Conservation (phyloP, 2,797 vertebrate species). For the Anabacerthia variegaticeps region DNA sequence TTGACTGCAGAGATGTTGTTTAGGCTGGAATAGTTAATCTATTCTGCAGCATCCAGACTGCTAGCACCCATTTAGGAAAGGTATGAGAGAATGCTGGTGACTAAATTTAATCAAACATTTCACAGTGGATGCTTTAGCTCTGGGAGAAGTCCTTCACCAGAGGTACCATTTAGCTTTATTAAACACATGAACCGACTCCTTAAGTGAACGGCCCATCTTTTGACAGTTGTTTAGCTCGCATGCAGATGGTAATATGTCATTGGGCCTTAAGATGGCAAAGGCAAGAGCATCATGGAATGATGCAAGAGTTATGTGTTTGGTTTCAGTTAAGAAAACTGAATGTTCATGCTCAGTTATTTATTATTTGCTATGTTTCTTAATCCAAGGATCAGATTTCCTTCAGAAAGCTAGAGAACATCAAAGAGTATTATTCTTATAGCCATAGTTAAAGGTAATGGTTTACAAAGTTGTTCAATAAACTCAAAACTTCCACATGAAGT, state of each 20-base stretch:
- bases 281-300: not conserved
- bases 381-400: not conserved
- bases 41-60: not conserved
- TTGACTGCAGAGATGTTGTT: not conserved
- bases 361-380: not conserved
- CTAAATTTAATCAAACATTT: not conserved
- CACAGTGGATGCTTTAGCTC: not conserved
- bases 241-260: not conserved
- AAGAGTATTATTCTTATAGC: not conserved
- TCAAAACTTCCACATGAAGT: not conserved
- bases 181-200: not conserved
- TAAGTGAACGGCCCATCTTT: not conserved
- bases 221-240: not conserved
- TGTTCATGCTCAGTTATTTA: not conserved
- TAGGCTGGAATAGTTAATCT: not conserved
- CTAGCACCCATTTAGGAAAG: not conserved
- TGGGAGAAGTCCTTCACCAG: not conserved
- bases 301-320: not conserved
- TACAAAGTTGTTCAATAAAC: not conserved
- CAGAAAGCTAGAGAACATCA: not conserved
- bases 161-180: not conserved
- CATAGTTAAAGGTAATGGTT: not conserved
- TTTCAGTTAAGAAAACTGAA: not conserved
- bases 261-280: not conserved
- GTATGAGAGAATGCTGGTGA: not conserved